Evolutionary conservation across 2,113 vertebrate genomes (phyloP).

Genomic region (Nycticebus coucang): DNA sequence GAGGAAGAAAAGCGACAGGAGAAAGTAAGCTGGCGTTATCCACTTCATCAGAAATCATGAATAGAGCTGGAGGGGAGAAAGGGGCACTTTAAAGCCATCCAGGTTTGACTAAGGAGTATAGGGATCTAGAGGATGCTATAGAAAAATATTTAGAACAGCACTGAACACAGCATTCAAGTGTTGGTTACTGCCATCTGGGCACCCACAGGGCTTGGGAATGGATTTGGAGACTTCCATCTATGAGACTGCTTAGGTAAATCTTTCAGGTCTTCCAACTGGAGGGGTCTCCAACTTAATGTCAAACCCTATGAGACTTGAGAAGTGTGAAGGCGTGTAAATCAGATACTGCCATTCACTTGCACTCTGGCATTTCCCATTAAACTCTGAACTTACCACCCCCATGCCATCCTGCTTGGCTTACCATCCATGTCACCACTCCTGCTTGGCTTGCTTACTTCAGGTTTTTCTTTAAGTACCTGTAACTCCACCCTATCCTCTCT

Average conservation of each 20-base stretch:
- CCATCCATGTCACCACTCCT: neutral
- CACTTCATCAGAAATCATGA: neutral
- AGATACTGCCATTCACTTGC: too few relatives aligned
- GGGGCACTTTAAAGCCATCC: neutral
- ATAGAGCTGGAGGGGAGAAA: neutral
- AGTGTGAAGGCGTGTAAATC: neutral
- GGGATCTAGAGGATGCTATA: too few relatives aligned
- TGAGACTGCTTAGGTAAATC: neutral
- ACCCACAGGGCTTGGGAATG: neutral
- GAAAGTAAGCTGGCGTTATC: conserved; percentile 80
- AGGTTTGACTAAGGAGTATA: neutral
- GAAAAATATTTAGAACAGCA: too few relatives aligned
- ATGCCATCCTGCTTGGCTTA: neutral
- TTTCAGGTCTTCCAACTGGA: neutral
- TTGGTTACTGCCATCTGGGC: neutral
- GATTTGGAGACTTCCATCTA: neutral
- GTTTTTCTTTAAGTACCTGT: neutral
- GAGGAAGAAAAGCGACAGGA: conserved; percentile 92
- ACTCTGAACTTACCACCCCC: neutral
- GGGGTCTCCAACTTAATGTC: neutral
- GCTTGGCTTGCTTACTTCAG: neutral
- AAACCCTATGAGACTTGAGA: too few relatives aligned
- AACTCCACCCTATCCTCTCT: neutral
- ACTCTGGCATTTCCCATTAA: neutral
- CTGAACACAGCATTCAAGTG: too few relatives aligned